Base-by-base conservation (phyloP, 2,113 vertebrate species). In the Garra rufa region DNA sequence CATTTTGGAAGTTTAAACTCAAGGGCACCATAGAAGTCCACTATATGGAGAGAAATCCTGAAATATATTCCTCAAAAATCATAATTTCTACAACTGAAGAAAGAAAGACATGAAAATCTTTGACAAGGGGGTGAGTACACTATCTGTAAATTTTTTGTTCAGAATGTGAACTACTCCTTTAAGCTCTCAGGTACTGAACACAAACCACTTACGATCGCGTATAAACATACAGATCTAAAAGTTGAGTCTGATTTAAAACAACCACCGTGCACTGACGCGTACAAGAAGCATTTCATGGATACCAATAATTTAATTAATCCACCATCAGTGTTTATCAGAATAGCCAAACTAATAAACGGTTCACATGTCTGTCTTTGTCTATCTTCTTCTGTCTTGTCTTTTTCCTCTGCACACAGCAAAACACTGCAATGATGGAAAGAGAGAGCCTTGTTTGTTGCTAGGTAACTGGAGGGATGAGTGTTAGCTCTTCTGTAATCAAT, bases 401-500 rank as follows among this genome's bases (percentile, higher is more conserved):
- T 75, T 65, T 81, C 43, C 34, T 65, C 46, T 52, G 41, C 43
- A n/a, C 65, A 34, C 38, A 61, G 67, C 44, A 38, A 81, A 86
- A 88, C 91, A 91, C 90, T 88, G 92, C 91, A 93, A 92, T 93
- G 93, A 93, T 91, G 91, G 92, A 93, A 91, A 91, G 86, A 91
- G 76, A 71, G 89, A 88, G 90, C 89, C 94, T 92, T 92, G 92
- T 94, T 93, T 95, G 94, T 95, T 97, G 93, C 94, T 96, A 95
- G 95, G 95, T 94, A 95, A 96, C 95, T 94, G 91, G 90, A 88
- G 86, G 87, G 91, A 94, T 93, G 94, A 93, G 90, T 92, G 88
- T 92, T 80, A 86, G 89, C 92, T 92, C 93, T 94, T 94, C 92
- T 93, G 90, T 91, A 92, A 97, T 93, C 89, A 93, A 92, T 92